Conservation (phyloP, 2,888 invertebrate species). For the Tenthredo livida region DNA sequence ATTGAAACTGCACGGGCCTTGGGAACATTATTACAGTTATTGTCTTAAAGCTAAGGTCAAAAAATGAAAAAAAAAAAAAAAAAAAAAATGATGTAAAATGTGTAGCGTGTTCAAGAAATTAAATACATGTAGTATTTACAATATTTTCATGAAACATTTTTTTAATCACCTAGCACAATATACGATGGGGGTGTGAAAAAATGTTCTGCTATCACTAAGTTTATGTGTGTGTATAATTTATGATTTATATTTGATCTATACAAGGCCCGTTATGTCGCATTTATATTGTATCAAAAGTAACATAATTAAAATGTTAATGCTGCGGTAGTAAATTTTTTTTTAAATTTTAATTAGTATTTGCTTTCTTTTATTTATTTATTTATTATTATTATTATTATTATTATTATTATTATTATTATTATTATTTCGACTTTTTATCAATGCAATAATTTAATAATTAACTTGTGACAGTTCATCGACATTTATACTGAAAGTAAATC, state of each 20-base stretch:
- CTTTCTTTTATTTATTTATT: constrained; percentile 7
- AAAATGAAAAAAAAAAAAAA: constrained; percentile 2
- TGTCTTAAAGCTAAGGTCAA: constrained; percentile 50
- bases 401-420: constrained; percentile 38
- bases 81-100: constrained; percentile 5
- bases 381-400: neutral
- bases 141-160: constrained; percentile 38
- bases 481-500: constrained; percentile 41
- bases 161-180: constrained; percentile 44
- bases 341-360: constrained; percentile 28
- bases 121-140: constrained; percentile 50
- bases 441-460: constrained; percentile 49
- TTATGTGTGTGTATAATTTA: constrained; percentile 38
- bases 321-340: constrained; percentile 29
- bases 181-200: constrained; percentile 29
- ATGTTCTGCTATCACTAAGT: constrained; percentile 34
- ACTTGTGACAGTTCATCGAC: constrained; percentile 38
- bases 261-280: constrained; percentile 49
- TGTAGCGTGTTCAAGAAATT: constrained; percentile 45
- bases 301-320: constrained; percentile 40
- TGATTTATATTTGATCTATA: constrained; percentile 49
- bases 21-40: constrained; percentile 47
- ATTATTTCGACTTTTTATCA: constrained; percentile 42
- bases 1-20: constrained; percentile 46
- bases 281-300: constrained; percentile 46